Base-by-base conservation (phyloP, 2,797 vertebrate genomes). In the Pygocentrus nattereri region DNA sequence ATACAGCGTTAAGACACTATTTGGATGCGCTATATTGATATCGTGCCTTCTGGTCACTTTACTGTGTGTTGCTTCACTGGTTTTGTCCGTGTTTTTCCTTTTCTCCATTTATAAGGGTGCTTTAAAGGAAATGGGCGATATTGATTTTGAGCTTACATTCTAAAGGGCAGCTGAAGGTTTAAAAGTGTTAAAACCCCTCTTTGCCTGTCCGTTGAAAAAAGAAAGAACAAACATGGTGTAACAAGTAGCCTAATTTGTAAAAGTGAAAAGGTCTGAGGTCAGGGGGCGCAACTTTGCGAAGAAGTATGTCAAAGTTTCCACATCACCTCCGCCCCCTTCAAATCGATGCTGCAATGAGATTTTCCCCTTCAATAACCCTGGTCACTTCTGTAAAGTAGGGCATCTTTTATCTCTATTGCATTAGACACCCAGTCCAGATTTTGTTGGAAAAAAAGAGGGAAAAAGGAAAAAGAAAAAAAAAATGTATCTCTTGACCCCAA, bases 401-500 rank as follows among this genome's bases (percentile, higher is more conserved):
- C 70, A 73, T 54, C 70, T 56, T 54, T 73, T 73, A 50, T 56
- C 70, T 73, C 70, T 34, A 56, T 73, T 54, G 30, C 70, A 56
- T 54, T 71, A 71, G 65, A 47, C 23, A 27, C 47, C 30, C 50
- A 56, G 50, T 27, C 50, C n/a, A 25, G 47, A 49, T 50, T 49
- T 71, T 25, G 13, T 15, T 19, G 23, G 70, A 50, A 50, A 27
- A 72, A 27, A 50, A 41, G 21, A 44, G 19, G 23, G 10, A 11
- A 18, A 52, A 52, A 31, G 10, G 21, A 69, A 47, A 50, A 47
- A 25, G 41, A 19, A 23, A 5, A 50, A 49, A 70, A 49, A 47
- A 69, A 71, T 41, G 25, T 27, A 71, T 72, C 49, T 56, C 70
- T 73, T 38, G 70, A 73, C 50, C 70, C 70, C 50, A 38, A 73